These are phyloP conservation scores for Tipula lateralis DNA, from an alignment of 2,888 invertebrate species.

Conservation along the genomic window DNA sequence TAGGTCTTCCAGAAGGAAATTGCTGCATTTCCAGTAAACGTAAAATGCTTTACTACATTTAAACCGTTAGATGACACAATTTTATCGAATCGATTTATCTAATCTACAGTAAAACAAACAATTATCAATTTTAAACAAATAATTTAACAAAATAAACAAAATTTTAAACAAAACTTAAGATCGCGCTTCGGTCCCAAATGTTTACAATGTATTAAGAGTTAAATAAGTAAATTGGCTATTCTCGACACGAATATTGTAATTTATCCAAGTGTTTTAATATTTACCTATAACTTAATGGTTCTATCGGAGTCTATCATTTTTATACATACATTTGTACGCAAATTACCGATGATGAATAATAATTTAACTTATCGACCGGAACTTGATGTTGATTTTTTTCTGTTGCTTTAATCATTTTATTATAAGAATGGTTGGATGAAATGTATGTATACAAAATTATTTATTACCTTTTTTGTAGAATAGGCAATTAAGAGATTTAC, in stretches of 20 bases:
- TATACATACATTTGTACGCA: background rate
- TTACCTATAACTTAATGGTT: background rate
- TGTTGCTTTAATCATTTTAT: background rate
- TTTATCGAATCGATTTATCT: background rate
- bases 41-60: no score
- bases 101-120: background rate
- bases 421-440: background rate
- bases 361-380: background rate
- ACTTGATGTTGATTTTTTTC: background rate
- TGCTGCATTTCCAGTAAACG: no score
- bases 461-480: background rate
- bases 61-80: background rate
- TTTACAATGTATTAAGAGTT: no score
- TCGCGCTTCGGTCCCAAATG: background rate
- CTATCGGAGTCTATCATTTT: background rate
- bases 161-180: no score
- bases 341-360: background rate
- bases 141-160: background rate
- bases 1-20: no score
- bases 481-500: background rate
- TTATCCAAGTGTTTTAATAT: background rate
- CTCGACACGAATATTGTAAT: background rate
- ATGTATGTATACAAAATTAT: background rate
- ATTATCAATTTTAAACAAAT: no score
- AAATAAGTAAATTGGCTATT: background rate